Conservation (phyloP, 2,113 vertebrate species). For the Entelurus aequoreus region DNA sequence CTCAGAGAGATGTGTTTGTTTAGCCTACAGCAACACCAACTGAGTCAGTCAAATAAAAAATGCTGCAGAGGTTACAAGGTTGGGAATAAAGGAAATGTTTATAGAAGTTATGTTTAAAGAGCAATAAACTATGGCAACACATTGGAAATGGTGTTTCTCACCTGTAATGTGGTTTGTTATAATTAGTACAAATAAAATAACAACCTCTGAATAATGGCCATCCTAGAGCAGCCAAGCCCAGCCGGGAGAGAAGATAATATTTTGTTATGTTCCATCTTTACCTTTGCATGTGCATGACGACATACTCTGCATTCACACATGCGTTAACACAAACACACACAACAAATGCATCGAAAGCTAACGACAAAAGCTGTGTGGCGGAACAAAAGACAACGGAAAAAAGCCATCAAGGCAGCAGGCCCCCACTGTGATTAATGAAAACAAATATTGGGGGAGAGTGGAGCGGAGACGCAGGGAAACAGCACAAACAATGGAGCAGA, state of each 20-base stretch:
- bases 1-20: slow-evolving; percentile 62
- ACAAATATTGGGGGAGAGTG: slow-evolving; percentile 75
- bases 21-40: slow-evolving; percentile 56
- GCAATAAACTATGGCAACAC: neutral
- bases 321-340: slow-evolving; percentile 33
- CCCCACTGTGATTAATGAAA: slow-evolving; percentile 89
- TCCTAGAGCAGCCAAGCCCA: slow-evolving; percentile 6
- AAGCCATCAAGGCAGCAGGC: slow-evolving; percentile 82
- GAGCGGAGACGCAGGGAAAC: slow-evolving; percentile 57
- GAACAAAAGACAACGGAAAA: slow-evolving; percentile 78
- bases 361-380: slow-evolving; percentile 57
- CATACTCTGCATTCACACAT: slow-evolving; percentile 10
- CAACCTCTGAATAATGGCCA: neutral
- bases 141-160: neutral
- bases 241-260: slow-evolving; percentile 36
- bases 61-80: slow-evolving; percentile 30
- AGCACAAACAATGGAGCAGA: slow-evolving; percentile 90
- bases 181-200: neutral
- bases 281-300: slow-evolving; percentile 8
- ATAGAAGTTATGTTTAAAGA: too few species aligned
- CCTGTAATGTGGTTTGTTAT: neutral
- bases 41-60: slow-evolving; percentile 36
- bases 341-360: slow-evolving; percentile 51
- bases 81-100: neutral
- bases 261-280: slow-evolving; percentile 15